These are phyloP conservation scores for Microctenopoma stevenorrisi DNA, from an alignment of 2,797 vertebrate species.

Conservation along the genomic window DNA sequence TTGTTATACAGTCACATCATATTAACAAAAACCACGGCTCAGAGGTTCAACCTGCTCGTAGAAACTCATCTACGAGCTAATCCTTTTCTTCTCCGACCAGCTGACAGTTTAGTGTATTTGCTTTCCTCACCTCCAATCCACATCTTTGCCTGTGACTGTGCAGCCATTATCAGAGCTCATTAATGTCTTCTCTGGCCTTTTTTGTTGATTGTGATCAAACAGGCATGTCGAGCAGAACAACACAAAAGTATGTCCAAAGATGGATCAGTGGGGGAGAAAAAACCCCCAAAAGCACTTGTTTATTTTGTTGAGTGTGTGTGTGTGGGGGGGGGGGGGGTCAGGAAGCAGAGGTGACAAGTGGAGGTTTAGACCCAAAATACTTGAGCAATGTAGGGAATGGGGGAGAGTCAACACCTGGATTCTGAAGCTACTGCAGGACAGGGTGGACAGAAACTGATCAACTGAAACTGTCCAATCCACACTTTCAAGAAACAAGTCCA, in stretches of 20 bases:
- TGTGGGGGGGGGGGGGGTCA: slow-evolving; percentile 52
- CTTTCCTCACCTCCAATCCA: slow-evolving; percentile 62
- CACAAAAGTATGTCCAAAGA: slow-evolving; percentile 21
- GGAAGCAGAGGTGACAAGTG: slow-evolving; percentile 74
- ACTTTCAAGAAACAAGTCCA: slow-evolving; percentile 7
- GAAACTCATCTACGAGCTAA: slow-evolving; percentile 27
- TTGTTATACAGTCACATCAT: slow-evolving; percentile 1
- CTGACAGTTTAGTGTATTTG: slow-evolving; percentile 52
- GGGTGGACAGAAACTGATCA: slow-evolving; percentile 55
- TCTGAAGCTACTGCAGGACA: slow-evolving; percentile 60
- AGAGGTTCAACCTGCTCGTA: slow-evolving; percentile 28
- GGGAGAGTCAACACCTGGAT: slow-evolving; percentile 58
- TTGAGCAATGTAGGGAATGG: slow-evolving; percentile 34
- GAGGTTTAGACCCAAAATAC: slow-evolving; percentile 56
- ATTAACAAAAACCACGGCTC: slow-evolving; percentile 2
- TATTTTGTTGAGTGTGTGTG: slow-evolving; percentile 51
- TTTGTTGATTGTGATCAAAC: slow-evolving; percentile 76
- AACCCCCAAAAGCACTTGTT: slow-evolving; percentile 70
- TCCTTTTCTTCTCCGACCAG: slow-evolving; percentile 29
- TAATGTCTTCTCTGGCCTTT: slow-evolving; percentile 45
- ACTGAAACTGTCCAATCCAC: slow-evolving; percentile 62
- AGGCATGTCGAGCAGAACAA: slow-evolving; percentile 28
- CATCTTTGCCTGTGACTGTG: slow-evolving; percentile 41
- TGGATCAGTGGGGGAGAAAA: slow-evolving; percentile 32
- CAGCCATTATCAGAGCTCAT: slow-evolving; percentile 58